Base-by-base conservation (phyloP, 2,113 vertebrate species). In the Phrynocephalus versicolor region DNA sequence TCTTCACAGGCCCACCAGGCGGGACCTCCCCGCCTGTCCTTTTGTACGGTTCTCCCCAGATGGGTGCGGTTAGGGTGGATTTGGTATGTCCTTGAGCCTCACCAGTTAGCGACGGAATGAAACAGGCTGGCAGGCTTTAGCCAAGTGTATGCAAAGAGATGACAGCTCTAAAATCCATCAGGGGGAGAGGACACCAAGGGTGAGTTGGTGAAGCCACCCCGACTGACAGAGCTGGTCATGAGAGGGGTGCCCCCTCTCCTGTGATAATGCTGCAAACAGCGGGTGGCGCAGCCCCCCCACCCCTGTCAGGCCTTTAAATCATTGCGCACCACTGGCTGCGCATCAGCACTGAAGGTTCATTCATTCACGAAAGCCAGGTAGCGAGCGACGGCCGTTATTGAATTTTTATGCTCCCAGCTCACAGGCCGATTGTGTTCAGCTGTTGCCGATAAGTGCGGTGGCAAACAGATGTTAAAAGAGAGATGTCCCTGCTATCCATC, bases 241-340 rank as follows among this genome's bases (percentile, higher is more conserved):
- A 25, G 55, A 27, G 57, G 18, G 16, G 57, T 8, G 6, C 37
- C 33, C 58, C 37, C 25, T 41, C 67, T 45, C 35, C 55, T 16
- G 19, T 41, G 62, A 39, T 71, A 39, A 70, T 33, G 55, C 1
- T 25, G 21, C 37, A 3, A 25, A 3, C 69, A 10, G 15, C 16
- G 6, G 23, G 30, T 2, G 0, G n/a, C 23, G 10, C 16, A 39
- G 5, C 18, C 15, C 37, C 30, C 33, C 45, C 45, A n/a, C 74
- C 62, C 69, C 69, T 62, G 69, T 80, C 69, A 81, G 41, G 23
- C 4, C 51, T 6, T 41, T 62, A 72, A 85, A 85, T 85, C 69
- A 74, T 5, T 10, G 33, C 5, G 7, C 18, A n/a, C 41, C 79
- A 80, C n/a, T 80, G 9, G 27, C 30, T 19, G 39, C 0, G 21